Evolutionary conservation across 2,888 invertebrate genomes (phyloP), one percentile per base, ranked within the genome.

Genomic region (Machimus atricapillus): DNA sequence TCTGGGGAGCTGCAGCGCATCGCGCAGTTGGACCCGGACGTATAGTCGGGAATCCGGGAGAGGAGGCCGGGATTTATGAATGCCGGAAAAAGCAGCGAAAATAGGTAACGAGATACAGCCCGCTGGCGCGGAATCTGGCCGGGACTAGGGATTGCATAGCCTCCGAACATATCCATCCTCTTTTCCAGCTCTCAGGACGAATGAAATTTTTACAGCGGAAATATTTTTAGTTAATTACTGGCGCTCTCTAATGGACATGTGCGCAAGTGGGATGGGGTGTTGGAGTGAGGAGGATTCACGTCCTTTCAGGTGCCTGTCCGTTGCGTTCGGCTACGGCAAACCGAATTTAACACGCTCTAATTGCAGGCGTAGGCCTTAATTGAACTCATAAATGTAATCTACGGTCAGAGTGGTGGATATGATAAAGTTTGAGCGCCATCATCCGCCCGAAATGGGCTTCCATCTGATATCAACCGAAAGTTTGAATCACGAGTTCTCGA

Each of bases 401-500:
- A 81, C 37, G 37, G 58, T 66, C 58, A 27, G 19, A 34, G 52
- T 16, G n/a, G 14, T 19, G 37, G 66, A 40, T 66, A 56, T 27
- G 82, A 82, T 37, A 82, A 66, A 66, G 56, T 66, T 82, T 23
- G 37, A 14, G 23, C 37, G 8, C 37, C 5, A 58, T 58, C 34
- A 40, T 66, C 19, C 58, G 58, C 5, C 23, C 58, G 8, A 34
- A 58, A 82, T 82, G 82, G 14, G 12, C 8, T 66, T 58, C 23
- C 16, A 58, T 82, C 37, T 66, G n/a, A 31, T 19, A 82, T 19
- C 23, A 27, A 23, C 19, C 34, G 37, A 56, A 82, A 82, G 34
- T 82, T 82, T 56, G 82, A 82, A 82, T 82, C 82, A 82, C 66
- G 79, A 79, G 58, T 85, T 85, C 19, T 78, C 3, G 56, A n/a